Conservation (phyloP, 2,797 vertebrate genomes). For the Dendrocincla tyrannina region DNA sequence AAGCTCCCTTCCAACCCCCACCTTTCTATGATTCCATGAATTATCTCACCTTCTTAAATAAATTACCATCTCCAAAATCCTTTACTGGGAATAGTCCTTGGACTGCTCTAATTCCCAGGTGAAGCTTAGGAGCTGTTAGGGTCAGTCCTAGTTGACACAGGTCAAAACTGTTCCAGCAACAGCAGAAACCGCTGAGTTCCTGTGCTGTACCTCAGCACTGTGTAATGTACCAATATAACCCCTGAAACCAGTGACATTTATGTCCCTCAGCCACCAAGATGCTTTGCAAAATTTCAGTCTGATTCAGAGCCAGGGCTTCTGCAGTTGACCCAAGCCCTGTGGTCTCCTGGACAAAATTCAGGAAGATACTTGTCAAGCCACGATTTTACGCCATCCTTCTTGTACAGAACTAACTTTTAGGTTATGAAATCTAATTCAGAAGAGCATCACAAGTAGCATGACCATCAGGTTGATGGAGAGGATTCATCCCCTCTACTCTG, state of each 20-base stretch:
- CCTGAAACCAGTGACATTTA: slow-evolving; percentile 58
- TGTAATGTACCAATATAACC: not conserved
- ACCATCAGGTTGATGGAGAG: not conserved
- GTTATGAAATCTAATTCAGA: not conserved
- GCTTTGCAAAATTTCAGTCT: slow-evolving; percentile 48
- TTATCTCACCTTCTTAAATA: not conserved
- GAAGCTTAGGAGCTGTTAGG: not conserved
- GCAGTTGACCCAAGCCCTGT: not conserved
- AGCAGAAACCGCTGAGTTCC: slow-evolving; percentile 51
- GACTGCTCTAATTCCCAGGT: not conserved
- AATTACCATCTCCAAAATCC: not conserved
- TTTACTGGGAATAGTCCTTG: not conserved
- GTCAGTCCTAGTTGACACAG: not conserved
- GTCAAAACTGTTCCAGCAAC: not conserved
- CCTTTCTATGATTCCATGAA: not conserved
- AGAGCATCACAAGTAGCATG: not conserved
- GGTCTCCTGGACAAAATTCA: not conserved
- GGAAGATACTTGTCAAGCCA: not conserved
- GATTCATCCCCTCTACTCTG: not conserved
- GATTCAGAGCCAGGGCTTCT: slow-evolving; percentile 26
- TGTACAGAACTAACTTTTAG: not conserved
- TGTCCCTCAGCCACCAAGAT: not conserved
- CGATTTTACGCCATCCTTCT: not conserved
- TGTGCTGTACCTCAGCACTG: slow-evolving; percentile 1
- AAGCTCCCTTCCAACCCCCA: not conserved